These are phyloP conservation scores for Listronotus bonariensis DNA, from an alignment of 1,140 invertebrate species.

Conservation along the genomic window DNA sequence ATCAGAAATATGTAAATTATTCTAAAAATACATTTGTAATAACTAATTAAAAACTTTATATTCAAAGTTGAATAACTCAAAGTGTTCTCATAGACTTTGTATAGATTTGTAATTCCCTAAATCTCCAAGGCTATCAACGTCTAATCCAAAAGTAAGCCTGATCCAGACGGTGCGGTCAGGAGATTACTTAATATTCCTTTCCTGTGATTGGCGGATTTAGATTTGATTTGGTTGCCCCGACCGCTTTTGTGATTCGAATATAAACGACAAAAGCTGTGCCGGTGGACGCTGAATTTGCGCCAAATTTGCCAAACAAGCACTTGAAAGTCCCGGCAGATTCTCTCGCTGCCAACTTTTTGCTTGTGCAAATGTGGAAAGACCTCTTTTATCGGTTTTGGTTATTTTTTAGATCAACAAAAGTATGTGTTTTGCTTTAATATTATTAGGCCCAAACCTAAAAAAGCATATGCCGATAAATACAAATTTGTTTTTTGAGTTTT, in stretches of 20 bases:
- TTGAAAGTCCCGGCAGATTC: slow-evolving; percentile 10
- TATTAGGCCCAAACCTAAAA: too few relatives aligned
- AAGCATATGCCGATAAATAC: too few relatives aligned
- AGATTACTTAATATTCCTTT: slow-evolving; percentile 47
- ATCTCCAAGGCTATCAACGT: slow-evolving; percentile 25
- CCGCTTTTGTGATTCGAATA: slow-evolving; percentile 45
- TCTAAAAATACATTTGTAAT: too few relatives aligned
- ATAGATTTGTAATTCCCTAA: slow-evolving; percentile 19
- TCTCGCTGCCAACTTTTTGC: slow-evolving; percentile 16
- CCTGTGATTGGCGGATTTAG: slow-evolving; percentile 45
- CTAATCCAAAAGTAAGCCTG: slow-evolving; percentile 26
- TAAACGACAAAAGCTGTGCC: slow-evolving; percentile 36
- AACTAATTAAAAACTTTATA: too few relatives aligned
- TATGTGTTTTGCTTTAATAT: too few relatives aligned
- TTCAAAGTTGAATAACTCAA: too few relatives aligned
- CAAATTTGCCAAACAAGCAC: slow-evolving; percentile 32
- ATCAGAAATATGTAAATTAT: too few relatives aligned
- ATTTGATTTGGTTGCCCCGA: slow-evolving; percentile 49
- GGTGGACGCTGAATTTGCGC: slow-evolving; percentile 32
- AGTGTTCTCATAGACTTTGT: too few relatives aligned
- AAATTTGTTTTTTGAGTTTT: too few relatives aligned
- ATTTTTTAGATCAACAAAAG: too few relatives aligned
- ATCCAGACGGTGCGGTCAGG: slow-evolving; percentile 13
- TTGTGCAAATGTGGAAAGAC: slow-evolving; percentile 18
- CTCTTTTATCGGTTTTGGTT: slow-evolving; percentile 3